Evolutionary conservation across 2,888 invertebrate genomes (phyloP).

Genomic region (Andrena praecox): DNA sequence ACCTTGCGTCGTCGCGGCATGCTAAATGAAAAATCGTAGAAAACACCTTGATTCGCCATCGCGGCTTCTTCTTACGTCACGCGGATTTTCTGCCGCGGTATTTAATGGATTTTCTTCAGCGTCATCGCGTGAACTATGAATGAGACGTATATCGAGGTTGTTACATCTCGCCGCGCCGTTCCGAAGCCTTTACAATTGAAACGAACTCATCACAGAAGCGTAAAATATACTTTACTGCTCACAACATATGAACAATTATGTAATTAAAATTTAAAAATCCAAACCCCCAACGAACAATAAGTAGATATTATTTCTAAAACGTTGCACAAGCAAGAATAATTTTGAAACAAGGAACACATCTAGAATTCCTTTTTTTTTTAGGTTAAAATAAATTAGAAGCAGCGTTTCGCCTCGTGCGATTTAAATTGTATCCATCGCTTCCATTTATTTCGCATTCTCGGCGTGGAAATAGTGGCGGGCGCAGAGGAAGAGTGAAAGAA

Average conservation of each 20-base stretch:
- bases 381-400: not conserved
- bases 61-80: conserved; percentile 33
- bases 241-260: too few species aligned
- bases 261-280: too few species aligned
- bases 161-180: not conserved
- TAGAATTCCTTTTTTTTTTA: too few species aligned
- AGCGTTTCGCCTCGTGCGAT: not conserved
- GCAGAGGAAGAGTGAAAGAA: not conserved
- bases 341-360: too few species aligned
- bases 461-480: not conserved
- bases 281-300: too few species aligned
- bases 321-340: too few species aligned
- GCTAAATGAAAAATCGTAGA: conserved; percentile 61
- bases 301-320: too few species aligned
- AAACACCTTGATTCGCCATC: conserved; percentile 26
- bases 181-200: not conserved
- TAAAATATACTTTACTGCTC: not conserved
- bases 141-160: not conserved
- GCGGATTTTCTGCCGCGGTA: conserved; percentile 15
- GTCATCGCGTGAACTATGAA: conserved; percentile 23
- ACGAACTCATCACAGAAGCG: not conserved
- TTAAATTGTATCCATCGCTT: not conserved
- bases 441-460: not conserved
- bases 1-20: conserved; percentile 56
- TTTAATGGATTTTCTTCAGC: conserved; percentile 19